Evolutionary conservation across 2,888 invertebrate genomes (phyloP), one percentile per base, ranked within the genome.

Genomic region (Tinea trinotella): DNA sequence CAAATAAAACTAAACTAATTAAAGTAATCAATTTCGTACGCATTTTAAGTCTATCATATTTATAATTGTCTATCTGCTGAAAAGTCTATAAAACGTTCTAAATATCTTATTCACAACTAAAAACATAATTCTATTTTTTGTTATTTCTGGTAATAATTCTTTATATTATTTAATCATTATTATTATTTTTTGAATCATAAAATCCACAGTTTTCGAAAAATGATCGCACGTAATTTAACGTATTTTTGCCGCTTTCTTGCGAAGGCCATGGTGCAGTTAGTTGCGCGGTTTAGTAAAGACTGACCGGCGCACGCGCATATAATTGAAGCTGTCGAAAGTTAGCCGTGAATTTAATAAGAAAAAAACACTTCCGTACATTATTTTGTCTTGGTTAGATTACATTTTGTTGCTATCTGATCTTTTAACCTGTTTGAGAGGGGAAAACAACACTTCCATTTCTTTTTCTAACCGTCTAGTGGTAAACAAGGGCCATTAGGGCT

Each of bases 181-280:
- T n/a, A 40, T 40, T 40, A 12, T 7, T 40, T 40, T 40, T 7
- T 7, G 4, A 40, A 40, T 40, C 7, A 4, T 6, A 13, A 40
- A n/a, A 40, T 40, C n/a, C 6, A 2, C 10, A 4, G 35, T 9
- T n/a, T n/a, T 61, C 66, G 67, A 71, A 66, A 49, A 35, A 13
- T 6, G 18, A 57, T 46, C 50, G 57, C 40, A 55, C 59, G 56
- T 57, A 59, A 40, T 40, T 40, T 30, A 10, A 2, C 9, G 34
- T 53, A 12, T 54, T 56, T 68, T 75, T 79, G 70, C 67, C 80
- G 81, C 77, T 74, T 62, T 62, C 65, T 64, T 54, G 57, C 62
- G 59, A 57, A 64, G 60, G 67, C 65, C 77, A 74, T 75, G 64
- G 66, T 71, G 40, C 40, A 15, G 13, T 40, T 13, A 15, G 10